A percentile compares a stretch with the other conserved stretches of the same genome.
These are phyloP conservation scores for Catharus bicknelli DNA, from an alignment of 2,113 vertebrate species.

Conservation along the genomic window DNA sequence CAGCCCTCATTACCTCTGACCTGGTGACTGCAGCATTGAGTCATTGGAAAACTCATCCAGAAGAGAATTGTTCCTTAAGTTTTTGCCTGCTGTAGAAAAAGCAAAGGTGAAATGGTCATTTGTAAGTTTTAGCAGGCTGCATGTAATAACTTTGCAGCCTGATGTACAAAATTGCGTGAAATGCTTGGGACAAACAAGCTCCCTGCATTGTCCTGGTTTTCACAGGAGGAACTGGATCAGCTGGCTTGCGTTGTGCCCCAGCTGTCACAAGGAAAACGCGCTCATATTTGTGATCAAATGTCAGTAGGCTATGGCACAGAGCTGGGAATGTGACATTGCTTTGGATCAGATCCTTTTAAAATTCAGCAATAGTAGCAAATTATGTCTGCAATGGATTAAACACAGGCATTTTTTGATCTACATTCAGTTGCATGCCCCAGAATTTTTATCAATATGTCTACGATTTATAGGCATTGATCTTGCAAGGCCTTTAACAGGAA, in stretches of 20 bases:
- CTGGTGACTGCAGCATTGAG: conserved; percentile 43
- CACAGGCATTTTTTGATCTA: conserved; percentile 71
- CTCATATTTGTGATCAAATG: conserved; percentile 76
- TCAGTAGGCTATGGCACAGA: conserved; percentile 69
- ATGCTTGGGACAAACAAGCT: not conserved
- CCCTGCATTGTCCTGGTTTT: conserved; percentile 32
- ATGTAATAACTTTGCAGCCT: not conserved
- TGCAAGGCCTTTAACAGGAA: conserved; percentile 60
- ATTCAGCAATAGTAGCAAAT: conserved; percentile 74
- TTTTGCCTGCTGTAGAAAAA: conserved; percentile 49
- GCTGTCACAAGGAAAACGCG: conserved; percentile 63
- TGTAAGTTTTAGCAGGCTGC: conserved; percentile 3
- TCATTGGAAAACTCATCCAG: conserved; percentile 54
- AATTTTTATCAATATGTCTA: conserved; percentile 79
- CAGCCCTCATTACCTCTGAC: conserved; percentile 71
- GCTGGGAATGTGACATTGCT: conserved; percentile 66
- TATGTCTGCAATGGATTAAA: conserved; percentile 72
- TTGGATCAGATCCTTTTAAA: conserved; percentile 73
- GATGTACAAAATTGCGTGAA: not conserved
- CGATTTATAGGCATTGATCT: conserved; percentile 73
- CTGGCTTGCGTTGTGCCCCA: conserved; percentile 62
- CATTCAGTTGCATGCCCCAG: conserved; percentile 61
- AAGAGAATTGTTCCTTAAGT: conserved; percentile 33
- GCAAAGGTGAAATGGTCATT: conserved; percentile 37
- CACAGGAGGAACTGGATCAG: conserved; percentile 57